A percentile compares a stretch with the other conserved stretches of the same genome.
phyloP scores from a whole-genome alignment of 2,113 vertebrate genomes.

The Podilymbus podiceps region DNA sequence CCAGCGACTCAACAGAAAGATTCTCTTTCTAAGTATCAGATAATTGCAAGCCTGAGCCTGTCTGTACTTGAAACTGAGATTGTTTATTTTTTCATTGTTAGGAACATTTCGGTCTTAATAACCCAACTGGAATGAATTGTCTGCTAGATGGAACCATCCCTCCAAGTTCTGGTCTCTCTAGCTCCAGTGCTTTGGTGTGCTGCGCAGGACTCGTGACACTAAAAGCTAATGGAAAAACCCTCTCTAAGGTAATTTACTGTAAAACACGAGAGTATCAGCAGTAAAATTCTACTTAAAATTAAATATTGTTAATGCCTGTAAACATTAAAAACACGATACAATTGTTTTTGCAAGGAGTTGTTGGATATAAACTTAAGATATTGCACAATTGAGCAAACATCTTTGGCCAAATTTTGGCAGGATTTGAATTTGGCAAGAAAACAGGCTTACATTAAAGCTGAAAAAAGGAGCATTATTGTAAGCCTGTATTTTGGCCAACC shows the following conservation, averaged over 20 bases:
- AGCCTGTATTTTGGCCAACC: constrained; percentile 58
- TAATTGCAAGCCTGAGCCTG: constrained; percentile 63
- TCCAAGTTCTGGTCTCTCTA: constrained; percentile 92
- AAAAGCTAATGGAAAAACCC: constrained; percentile 83
- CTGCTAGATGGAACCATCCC: constrained; percentile 92
- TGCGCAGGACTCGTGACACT: constrained; percentile 89
- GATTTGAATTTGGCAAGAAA: constrained; percentile 60
- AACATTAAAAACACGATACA: constrained; percentile 58
- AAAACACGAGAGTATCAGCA: constrained; percentile 31
- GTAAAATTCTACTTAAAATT: constrained; percentile 55
- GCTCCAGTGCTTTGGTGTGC: constrained; percentile 94
- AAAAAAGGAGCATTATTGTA: constrained; percentile 63
- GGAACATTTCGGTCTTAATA: constrained; percentile 85
- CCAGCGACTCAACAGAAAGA: constrained; percentile 36
- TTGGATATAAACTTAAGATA: constrained; percentile 66
- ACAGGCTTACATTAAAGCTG: constrained; percentile 65
- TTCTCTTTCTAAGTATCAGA: constrained; percentile 67
- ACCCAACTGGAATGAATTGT: constrained; percentile 87
- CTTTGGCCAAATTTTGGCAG: constrained; percentile 61
- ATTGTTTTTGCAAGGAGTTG: constrained; percentile 58
- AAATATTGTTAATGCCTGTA: constrained; percentile 58
- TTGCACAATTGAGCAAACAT: constrained; percentile 12
- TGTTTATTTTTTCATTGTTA: constrained; percentile 71
- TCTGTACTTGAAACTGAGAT: constrained; percentile 52
- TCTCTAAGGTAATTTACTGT: constrained; percentile 87